A percentile compares a stretch with the other conserved stretches of the same genome.
These are phyloP conservation scores for Masticophis lateralis DNA, from an alignment of 2,797 vertebrate genomes.

Conservation along the genomic window DNA sequence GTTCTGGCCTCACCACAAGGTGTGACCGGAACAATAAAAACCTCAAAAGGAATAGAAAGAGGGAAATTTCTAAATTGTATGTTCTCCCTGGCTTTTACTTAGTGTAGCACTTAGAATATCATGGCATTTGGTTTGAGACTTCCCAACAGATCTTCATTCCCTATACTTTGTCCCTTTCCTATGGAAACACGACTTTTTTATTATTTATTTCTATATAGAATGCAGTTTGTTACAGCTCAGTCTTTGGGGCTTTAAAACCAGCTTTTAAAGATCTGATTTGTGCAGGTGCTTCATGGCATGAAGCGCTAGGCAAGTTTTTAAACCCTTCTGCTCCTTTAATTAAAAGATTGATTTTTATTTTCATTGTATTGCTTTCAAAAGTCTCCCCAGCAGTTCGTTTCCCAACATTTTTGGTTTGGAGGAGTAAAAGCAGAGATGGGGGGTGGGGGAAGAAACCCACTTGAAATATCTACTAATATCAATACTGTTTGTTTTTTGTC, in stretches of 20 bases:
- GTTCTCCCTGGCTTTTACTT: background rate
- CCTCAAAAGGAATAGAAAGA: background rate
- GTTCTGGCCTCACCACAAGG: too few relatives aligned
- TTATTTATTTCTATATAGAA: background rate
- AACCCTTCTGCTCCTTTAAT: background rate
- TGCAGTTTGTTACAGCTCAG: background rate
- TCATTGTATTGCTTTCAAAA: background rate
- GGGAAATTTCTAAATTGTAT: background rate
- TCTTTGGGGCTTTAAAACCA: background rate
- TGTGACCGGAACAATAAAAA: background rate
- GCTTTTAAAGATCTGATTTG: background rate
- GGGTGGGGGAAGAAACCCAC: background rate
- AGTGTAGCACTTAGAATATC: background rate
- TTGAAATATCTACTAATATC: background rate
- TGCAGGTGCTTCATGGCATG: background rate
- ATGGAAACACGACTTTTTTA: background rate
- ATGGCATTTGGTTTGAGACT: background rate
- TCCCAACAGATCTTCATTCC: background rate
- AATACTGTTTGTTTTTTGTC: background rate
- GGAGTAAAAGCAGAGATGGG: background rate
- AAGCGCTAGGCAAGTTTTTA: background rate
- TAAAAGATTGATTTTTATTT: background rate
- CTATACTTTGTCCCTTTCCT: background rate
- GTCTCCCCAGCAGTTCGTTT: background rate
- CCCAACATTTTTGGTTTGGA: background rate